Base-by-base conservation (phyloP, 2,113 vertebrate species). In the Ovis canadensis region DNA sequence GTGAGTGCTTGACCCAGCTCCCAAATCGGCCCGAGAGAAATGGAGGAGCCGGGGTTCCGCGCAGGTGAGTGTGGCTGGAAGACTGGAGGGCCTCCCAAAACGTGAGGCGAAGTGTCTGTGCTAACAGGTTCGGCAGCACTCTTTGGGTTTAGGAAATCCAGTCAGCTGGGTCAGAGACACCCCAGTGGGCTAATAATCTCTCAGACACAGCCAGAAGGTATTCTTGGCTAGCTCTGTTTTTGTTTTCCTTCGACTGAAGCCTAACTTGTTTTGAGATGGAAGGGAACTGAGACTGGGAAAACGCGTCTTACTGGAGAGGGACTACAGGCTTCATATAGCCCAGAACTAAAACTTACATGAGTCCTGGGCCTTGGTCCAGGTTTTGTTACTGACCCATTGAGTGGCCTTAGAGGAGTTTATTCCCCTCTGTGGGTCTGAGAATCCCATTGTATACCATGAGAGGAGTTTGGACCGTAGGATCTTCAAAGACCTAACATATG, bases 31-130 rank as follows among this genome's bases (percentile, higher is more conserved):
- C 5, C 0, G 43, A 85, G 62, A 59, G 10, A 67, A 64, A 60
- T 52, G 2, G 50, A 74, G 87, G 60, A 95, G 62, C 52, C 40
- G 19, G 55, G 9, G 80, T 21, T 52, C 80, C 3, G 50, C 50
- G 43, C 86, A 88, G 95, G 98, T 98, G 96, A 98, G 97, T 45
- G 17, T 50, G 57, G 3, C 43, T 19, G 36, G 86, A 60, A 31
- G 64, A 29, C 55, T 29, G 50, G 48, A 10, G 52, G 33, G 33
- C 16, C 15, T 33, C 43, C 3, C 7, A 1, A 29, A 55, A 36
- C 31, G 27, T 19, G 36, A 90, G 83, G 45, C 31, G 3, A 55
- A 21, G 43, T 7, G 77, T 13, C 81, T 5, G 25, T 33, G 74
- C 77, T 64, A 36, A 55, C 57, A 36, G 78, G 17, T 21, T 60